Evolutionary conservation across 2,888 invertebrate species (phyloP).

Genomic region (Barypeithes pellucidus): DNA sequence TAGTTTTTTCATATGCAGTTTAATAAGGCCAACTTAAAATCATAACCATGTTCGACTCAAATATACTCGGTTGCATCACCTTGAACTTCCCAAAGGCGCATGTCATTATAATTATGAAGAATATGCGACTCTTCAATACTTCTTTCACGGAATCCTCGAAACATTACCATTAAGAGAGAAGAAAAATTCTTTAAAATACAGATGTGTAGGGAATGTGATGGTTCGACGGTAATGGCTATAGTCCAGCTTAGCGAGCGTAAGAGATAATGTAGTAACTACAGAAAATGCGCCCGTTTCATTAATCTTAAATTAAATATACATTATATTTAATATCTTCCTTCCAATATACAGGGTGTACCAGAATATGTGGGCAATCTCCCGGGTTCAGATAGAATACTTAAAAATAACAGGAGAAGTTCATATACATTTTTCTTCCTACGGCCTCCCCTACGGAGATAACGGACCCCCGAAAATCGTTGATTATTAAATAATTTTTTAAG

Average conservation of each 20-base stretch:
- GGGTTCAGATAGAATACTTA: too few relatives aligned
- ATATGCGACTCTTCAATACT: conserved; percentile 15
- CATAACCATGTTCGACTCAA: conserved; percentile 17
- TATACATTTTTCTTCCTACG: too few relatives aligned
- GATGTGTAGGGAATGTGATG: not conserved
- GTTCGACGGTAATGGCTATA: not conserved
- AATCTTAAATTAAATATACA: too few relatives aligned
- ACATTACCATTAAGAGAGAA: conserved; percentile 1
- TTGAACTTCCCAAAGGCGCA: conserved; percentile 37
- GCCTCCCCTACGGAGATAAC: too few relatives aligned
- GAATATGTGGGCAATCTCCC: too few relatives aligned
- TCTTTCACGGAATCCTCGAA: conserved; percentile 26
- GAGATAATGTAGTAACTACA: not conserved
- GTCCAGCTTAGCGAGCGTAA: not conserved
- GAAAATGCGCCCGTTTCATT: too few relatives aligned
- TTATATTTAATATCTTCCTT: too few relatives aligned
- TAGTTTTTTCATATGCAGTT: too few relatives aligned
- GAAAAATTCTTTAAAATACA: conserved; percentile 9
- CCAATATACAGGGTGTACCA: too few relatives aligned
- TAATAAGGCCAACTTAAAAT: conserved; percentile 24
- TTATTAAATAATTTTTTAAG: too few relatives aligned
- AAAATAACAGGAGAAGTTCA: too few relatives aligned
- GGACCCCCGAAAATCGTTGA: too few relatives aligned
- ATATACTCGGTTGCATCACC: conserved; percentile 26
- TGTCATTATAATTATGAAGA: conserved; percentile 37